These are phyloP conservation scores for Saimiri boliviensis DNA, from an alignment of 2,113 vertebrate genomes.

Conservation along the genomic window DNA sequence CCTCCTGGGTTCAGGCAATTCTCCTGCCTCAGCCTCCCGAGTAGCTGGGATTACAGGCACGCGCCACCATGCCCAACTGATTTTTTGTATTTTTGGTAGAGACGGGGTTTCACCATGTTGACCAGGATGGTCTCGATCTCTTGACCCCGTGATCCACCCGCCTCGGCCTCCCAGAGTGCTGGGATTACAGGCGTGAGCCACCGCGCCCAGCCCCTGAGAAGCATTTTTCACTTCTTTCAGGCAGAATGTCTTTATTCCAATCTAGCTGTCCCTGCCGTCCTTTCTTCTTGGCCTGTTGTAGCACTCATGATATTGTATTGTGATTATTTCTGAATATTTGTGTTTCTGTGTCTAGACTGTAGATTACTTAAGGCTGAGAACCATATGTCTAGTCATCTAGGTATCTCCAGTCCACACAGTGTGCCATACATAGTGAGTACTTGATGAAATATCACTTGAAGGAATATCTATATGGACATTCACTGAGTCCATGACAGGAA, in stretches of 20 bases:
- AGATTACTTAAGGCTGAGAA: not conserved
- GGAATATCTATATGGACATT: not conserved
- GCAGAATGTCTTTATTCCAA: not conserved
- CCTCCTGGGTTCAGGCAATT: no score
- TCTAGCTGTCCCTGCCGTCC: not conserved
- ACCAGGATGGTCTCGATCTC: no score
- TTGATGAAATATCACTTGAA: not conserved
- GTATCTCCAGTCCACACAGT: not conserved
- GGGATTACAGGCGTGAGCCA: no score
- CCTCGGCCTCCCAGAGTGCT: no score
- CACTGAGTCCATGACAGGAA: not conserved
- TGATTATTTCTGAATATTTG: not conserved
- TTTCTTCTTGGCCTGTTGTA: not conserved
- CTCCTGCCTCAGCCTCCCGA: no score
- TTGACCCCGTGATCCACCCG: no score
- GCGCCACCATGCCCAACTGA: no score
- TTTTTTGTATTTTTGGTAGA: no score
- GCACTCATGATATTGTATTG: no score
- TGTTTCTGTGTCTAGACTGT: not conserved
- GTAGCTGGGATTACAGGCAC: no score
- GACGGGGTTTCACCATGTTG: no score
- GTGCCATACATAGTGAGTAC: no score
- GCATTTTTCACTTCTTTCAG: not conserved
- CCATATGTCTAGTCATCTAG: not conserved
- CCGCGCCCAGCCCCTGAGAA: not conserved